Conservation (phyloP, 2,797 vertebrate species). For the Spinus olivaceus region DNA sequence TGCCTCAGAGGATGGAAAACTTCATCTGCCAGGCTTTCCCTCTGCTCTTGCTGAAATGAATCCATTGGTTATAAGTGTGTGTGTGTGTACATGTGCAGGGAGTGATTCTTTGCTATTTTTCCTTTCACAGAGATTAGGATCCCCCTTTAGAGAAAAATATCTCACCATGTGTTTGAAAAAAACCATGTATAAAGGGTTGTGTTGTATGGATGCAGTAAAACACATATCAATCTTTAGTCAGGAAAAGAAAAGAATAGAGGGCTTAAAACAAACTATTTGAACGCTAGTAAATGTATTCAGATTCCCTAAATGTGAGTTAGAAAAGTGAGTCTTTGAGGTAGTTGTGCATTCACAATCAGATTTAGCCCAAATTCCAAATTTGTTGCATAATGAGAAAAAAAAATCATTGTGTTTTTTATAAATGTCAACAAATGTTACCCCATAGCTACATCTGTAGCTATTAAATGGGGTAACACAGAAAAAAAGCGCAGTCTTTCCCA, state of each 20-base stretch:
- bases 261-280: not conserved
- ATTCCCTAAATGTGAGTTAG: not conserved
- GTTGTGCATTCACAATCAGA: not conserved
- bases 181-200: not conserved
- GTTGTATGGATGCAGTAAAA: not conserved
- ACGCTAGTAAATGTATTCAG: not conserved
- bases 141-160: not conserved
- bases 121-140: not conserved
- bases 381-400: not conserved
- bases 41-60: slow-evolving; percentile 28
- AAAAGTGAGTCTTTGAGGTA: not conserved
- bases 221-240: not conserved
- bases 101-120: not conserved
- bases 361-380: slow-evolving; percentile 3
- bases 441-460: not conserved
- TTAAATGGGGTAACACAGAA: not conserved
- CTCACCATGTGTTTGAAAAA: not conserved
- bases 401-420: not conserved
- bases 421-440: not conserved
- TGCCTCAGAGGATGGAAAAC: slow-evolving; percentile 38
- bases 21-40: slow-evolving; percentile 56
- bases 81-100: not conserved
- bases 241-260: not conserved
- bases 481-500: not conserved
- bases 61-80: not conserved